Evolutionary conservation across 2,888 invertebrate genomes (phyloP).

Genomic region (Anoncus sp.): DNA sequence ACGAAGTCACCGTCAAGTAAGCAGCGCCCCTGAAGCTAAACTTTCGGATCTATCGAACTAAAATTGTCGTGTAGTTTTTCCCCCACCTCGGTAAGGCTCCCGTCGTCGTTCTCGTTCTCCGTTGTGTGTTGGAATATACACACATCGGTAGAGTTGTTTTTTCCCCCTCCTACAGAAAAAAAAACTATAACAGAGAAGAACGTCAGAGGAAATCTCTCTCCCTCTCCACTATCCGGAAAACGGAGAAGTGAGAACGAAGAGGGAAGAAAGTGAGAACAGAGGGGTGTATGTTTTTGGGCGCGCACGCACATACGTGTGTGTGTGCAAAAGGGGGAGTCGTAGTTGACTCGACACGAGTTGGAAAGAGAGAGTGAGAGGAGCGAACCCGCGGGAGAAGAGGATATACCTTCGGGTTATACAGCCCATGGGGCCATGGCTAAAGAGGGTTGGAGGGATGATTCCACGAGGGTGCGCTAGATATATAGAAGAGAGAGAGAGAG

Average conservation of each 20-base stretch:
- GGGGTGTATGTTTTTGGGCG: constrained; percentile 64
- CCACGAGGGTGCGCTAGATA: constrained; percentile 44
- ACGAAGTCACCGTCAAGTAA: constrained; percentile 82
- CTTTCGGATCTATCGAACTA: constrained; percentile 82
- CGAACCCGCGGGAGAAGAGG: constrained; percentile 66
- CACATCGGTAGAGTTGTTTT: constrained; percentile 29
- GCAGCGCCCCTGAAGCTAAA: constrained; percentile 82
- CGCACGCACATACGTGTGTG: constrained; percentile 11
- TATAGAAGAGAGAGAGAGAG: constrained; percentile 42
- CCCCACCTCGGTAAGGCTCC: constrained; percentile 67
- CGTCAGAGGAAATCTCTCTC: constrained; percentile 30
- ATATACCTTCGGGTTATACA: constrained; percentile 39
- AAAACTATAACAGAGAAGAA: constrained; percentile 27
- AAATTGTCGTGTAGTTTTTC: constrained; percentile 82
- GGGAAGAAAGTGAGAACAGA: constrained; percentile 74
- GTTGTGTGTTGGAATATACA: constrained; percentile 45
- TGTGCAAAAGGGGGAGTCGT: constrained; percentile 43
- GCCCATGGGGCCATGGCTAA: constrained; percentile 37
- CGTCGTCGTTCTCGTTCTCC: constrained; percentile 40
- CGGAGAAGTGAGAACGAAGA: constrained; percentile 69
- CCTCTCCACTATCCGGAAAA: constrained; percentile 25
- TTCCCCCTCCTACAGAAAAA: constrained; percentile 42
- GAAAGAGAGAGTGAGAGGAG: constrained; percentile 65
- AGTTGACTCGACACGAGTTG: constrained; percentile 63
- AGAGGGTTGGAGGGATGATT: constrained; percentile 40